phyloP scores from a whole-genome alignment of 2,113 vertebrate species.

The Vimba vimba region DNA sequence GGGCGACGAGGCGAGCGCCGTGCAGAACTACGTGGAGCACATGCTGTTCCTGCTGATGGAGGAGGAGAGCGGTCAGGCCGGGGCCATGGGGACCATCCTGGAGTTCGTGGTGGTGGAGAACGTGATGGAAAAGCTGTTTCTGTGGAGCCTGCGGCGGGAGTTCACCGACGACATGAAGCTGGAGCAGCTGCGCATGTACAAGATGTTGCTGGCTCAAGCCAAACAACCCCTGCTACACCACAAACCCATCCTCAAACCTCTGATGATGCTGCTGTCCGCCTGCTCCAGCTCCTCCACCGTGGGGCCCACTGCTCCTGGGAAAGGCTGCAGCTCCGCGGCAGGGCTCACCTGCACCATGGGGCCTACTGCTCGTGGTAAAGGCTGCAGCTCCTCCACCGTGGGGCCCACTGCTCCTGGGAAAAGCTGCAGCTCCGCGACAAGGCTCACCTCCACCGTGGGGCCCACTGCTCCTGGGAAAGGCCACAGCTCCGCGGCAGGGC shows the following conservation, averaged over 20 bases:
- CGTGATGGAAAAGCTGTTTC: conserved; percentile 95
- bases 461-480: background rate
- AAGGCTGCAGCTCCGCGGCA: background rate
- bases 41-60: conserved; percentile 96
- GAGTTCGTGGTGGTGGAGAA: conserved; percentile 96
- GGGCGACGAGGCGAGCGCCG: conserved; percentile 90
- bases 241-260: conserved; percentile 91
- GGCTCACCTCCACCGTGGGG: conserved; percentile 42
- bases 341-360: too few relatives aligned
- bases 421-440: conserved; percentile 46
- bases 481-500: background rate
- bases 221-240: conserved; percentile 93
- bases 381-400: conserved; percentile 36
- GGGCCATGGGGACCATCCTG: conserved; percentile 94
- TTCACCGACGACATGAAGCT: conserved; percentile 95
- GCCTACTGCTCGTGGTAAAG: too few relatives aligned
- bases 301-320: background rate
- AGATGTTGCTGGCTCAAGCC: conserved; percentile 88
- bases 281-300: conserved; percentile 81
- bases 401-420: background rate
- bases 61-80: conserved; percentile 85
- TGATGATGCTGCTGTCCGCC: conserved; percentile 94
- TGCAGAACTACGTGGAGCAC: conserved; percentile 98
- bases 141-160: conserved; percentile 92
- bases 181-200: conserved; percentile 94